Percentiles rank a stretch among this genome's conserved stretches.
phyloP scores from a whole-genome alignment of 2,888 invertebrate species.

The Phortica okadai region DNA sequence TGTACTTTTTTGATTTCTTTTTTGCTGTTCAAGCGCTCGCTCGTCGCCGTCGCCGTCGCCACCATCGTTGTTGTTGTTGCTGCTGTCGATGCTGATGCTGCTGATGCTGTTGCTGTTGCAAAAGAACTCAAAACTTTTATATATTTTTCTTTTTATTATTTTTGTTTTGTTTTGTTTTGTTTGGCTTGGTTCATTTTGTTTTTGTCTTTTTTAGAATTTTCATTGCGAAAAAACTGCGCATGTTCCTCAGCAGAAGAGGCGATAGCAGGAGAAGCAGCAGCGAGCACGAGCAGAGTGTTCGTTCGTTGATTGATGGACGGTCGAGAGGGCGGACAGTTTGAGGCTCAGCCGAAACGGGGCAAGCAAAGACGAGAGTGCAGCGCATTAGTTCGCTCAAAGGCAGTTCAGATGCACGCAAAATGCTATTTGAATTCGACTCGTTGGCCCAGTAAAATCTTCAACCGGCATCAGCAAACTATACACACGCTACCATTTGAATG shows the following conservation, averaged over 20 bases:
- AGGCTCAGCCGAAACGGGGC: background rate
- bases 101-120: background rate
- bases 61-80: too few species aligned
- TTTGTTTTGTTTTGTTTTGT: background rate
- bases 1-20: constrained; percentile 30
- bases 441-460: background rate
- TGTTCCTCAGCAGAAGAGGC: constrained; percentile 58
- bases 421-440: background rate
- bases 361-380: background rate
- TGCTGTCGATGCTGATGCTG: background rate
- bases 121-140: background rate
- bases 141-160: background rate
- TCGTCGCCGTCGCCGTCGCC: too few species aligned
- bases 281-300: background rate
- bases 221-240: constrained; percentile 68
- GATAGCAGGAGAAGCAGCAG: background rate
- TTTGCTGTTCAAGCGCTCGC: background rate
- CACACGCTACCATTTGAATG: background rate
- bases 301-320: background rate
- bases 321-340: too few species aligned
- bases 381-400: background rate
- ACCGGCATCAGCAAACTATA: background rate
- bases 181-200: background rate
- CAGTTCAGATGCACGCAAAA: background rate
- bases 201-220: constrained; percentile 36